Evolutionary conservation across 2,113 vertebrate species (phyloP).

Genomic region (Lepisosteus osseus): DNA sequence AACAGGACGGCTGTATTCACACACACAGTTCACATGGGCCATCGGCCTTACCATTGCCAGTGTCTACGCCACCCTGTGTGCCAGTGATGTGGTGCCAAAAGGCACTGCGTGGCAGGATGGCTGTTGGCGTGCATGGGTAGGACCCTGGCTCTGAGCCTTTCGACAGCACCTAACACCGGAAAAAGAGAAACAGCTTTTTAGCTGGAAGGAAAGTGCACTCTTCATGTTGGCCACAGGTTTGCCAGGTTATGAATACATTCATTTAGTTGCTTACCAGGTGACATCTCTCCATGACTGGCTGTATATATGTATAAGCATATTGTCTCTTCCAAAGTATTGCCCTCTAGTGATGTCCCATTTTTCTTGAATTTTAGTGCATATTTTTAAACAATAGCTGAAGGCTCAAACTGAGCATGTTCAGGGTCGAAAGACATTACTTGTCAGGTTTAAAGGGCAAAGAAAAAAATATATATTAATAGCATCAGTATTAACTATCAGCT

Average conservation of each 20-base stretch:
- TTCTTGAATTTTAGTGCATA: no score
- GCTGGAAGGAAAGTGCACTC: not conserved
- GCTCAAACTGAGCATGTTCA: no score
- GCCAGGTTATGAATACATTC: not conserved
- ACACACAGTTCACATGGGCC: no score
- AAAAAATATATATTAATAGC: no score
- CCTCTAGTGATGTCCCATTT: no score
- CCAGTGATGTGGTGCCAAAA: slow-evolving; percentile 97
- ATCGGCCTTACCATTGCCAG: slow-evolving; percentile 65
- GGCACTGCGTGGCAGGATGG: slow-evolving; percentile 89
- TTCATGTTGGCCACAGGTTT: not conserved
- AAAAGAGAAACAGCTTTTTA: not conserved
- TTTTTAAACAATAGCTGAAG: no score
- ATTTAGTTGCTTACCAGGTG: not conserved
- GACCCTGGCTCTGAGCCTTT: slow-evolving; percentile 80
- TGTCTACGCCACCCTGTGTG: slow-evolving; percentile 73
- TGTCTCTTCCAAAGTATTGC: no score
- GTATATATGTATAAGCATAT: not conserved
- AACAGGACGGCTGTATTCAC: no score
- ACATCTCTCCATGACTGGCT: not conserved
- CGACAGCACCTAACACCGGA: slow-evolving; percentile 69
- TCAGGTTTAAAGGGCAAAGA: no score
- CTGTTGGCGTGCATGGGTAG: slow-evolving; percentile 85
- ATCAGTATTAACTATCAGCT: no score
- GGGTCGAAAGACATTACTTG: no score